Conservation (phyloP, 30 jellyfish, hydroid and myxozoan genomes). For the Mastigias papua region DNA sequence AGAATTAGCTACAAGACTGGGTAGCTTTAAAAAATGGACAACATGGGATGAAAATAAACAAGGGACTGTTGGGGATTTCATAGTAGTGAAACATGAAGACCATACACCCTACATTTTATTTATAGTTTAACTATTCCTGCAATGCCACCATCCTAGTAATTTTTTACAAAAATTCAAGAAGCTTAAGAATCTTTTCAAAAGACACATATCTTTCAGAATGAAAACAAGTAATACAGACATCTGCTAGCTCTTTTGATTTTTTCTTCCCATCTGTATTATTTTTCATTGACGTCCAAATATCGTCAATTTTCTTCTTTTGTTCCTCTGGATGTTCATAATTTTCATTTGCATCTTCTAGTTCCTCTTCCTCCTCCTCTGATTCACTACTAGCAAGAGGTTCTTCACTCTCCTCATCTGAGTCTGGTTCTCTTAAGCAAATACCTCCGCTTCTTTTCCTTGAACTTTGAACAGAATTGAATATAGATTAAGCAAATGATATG, state of each 20-base stretch:
- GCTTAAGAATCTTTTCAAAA: background rate
- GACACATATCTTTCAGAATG: background rate
- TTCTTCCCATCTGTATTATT: conserved; percentile 20
- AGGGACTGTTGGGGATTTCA: too few species aligned
- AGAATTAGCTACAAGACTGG: too few species aligned
- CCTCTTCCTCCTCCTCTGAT: conserved; percentile 82
- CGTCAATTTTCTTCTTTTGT: conserved; percentile 76
- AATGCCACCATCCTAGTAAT: too few species aligned
- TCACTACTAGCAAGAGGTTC: conserved; percentile 32
- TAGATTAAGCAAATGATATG: background rate
- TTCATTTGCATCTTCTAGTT: conserved; percentile 52
- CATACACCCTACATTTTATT: too few species aligned
- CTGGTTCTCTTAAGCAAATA: conserved; percentile 39
- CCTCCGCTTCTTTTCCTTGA: conserved; percentile 55
- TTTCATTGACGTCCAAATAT: conserved; percentile 84
- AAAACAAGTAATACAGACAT: background rate
- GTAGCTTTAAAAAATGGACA: too few species aligned
- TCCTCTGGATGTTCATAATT: conserved; percentile 46
- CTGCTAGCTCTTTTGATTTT: conserved; percentile 1
- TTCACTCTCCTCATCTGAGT: conserved; percentile 62
- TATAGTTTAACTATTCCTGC: too few species aligned
- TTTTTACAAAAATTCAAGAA: too few species aligned
- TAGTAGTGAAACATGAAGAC: too few species aligned
- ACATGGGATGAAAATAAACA: too few species aligned
- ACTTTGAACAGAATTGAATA: conserved; percentile 12